Evolutionary conservation across 2,797 vertebrate genomes (phyloP).

Genomic region (Chelon auratus): DNA sequence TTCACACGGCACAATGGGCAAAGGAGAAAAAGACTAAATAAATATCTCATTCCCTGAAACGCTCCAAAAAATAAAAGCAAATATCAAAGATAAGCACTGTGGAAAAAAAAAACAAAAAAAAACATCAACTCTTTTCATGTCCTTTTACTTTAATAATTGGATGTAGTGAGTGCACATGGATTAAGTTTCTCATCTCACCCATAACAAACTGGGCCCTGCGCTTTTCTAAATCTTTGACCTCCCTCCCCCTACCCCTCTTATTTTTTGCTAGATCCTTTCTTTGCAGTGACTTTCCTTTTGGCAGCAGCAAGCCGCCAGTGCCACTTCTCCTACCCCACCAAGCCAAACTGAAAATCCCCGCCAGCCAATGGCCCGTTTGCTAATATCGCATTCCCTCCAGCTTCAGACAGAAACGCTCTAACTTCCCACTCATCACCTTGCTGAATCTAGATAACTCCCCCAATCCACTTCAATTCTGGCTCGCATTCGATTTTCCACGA

Average conservation of each 20-base stretch:
- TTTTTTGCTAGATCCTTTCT: constrained; percentile 81
- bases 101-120: constrained; percentile 41
- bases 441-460: constrained; percentile 42
- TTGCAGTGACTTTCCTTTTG: constrained; percentile 77
- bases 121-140: constrained; percentile 63
- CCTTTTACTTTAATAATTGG: constrained; percentile 75
- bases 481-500: constrained; percentile 38
- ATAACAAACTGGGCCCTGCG: constrained; percentile 67
- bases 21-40: constrained; percentile 66
- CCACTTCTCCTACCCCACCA: constrained; percentile 53
- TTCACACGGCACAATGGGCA: constrained; percentile 73
- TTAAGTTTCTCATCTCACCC: constrained; percentile 75
- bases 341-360: constrained; percentile 55
- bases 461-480: constrained; percentile 29
- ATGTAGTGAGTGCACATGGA: constrained; percentile 73
- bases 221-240: constrained; percentile 76
- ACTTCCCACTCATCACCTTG: constrained; percentile 48
- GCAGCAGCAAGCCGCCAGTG: constrained; percentile 64
- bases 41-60: constrained; percentile 56
- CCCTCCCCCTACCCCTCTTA: constrained; percentile 67
- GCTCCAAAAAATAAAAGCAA: constrained; percentile 65
- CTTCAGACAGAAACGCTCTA: constrained; percentile 45
- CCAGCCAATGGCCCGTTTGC: constrained; percentile 58
- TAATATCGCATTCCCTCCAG: constrained; percentile 58
- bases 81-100: constrained; percentile 81